Base-by-base conservation (phyloP, 2,888 invertebrate genomes). In the Drosophila kuntzei region DNA sequence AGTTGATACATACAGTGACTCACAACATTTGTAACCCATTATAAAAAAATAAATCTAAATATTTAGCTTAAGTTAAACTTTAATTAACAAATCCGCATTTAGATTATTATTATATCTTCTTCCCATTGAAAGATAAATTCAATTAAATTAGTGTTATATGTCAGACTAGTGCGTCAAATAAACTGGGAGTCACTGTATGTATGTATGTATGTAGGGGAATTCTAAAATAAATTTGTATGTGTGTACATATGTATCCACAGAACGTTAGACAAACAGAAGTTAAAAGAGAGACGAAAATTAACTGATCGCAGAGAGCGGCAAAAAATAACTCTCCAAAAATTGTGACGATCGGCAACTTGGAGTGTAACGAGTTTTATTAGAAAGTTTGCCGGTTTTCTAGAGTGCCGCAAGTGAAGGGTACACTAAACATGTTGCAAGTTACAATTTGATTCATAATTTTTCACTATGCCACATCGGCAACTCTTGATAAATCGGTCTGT, bases 351-450 rank as follows among this genome's bases (percentile, higher is more conserved):
- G 2, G 36, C 63, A 68, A 46, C n/a, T n/a, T 68, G 7, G 7
- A 51, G 54, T 57, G 73, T 60, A 68, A 47, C 59, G 47, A 63
- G 73, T 82, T 81, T 57, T 59, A 81, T 84, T 82, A 79, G 82
- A 87, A 87, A 87, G 86, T 71, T 74, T 76, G 76, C 64, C 57
- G 61, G 76, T 75, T 75, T 75, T 80, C 59, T 29, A 9, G 20
- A 46, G 70, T 61, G 74, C 61, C 74, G 32, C 61, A 61, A 62
- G 87, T 53, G 68, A 65, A 70, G 49, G 54, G 61, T 53, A 43
- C 25, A 14, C 46, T 37, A 39, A 49, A 32, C 50, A 34, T 39
- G 44, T 36, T 60, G 61, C 16, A 39, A 18, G 51, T 29, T 54
- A 22, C 44, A 68, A 58, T 73, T 49, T 73, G 49, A 39, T 54